phyloP scores from a whole-genome alignment of 2,888 invertebrate genomes.

The Orthosia cruda region DNA sequence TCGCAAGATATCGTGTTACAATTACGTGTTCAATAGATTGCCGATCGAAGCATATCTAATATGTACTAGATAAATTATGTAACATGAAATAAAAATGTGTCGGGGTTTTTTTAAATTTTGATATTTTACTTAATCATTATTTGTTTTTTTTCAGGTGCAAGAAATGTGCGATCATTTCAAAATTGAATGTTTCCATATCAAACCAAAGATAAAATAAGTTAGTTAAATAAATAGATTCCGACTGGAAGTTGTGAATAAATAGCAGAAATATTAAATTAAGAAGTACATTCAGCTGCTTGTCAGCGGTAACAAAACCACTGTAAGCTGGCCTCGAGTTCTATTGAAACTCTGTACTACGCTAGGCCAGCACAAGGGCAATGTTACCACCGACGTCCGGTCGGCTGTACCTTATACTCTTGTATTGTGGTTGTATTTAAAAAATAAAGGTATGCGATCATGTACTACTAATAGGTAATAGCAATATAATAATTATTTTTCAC shows the following conservation, averaged over 20 bases:
- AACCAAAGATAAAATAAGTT: slow-evolving; percentile 86
- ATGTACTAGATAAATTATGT: too few species aligned
- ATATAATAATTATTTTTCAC: slow-evolving; percentile 22
- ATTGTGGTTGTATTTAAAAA: slow-evolving; percentile 52
- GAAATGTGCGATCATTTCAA: slow-evolving; percentile 99
- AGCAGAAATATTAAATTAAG: slow-evolving; percentile 26
- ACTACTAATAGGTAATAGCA: slow-evolving; percentile 4
- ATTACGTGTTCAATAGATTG: too few species aligned
- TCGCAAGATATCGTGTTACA: too few species aligned
- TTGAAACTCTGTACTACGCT: background rate
- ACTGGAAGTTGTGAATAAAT: slow-evolving; percentile 55
- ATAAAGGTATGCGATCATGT: slow-evolving; percentile 57
- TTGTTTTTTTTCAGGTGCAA: slow-evolving; percentile 93
- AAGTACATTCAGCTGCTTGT: slow-evolving; percentile 14
- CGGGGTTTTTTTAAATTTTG: too few species aligned
- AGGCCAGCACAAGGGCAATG: background rate
- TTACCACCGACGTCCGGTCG: background rate
- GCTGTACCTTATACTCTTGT: slow-evolving; percentile 48
- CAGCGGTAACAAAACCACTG: background rate
- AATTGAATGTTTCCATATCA: slow-evolving; percentile 95
- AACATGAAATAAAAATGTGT: too few species aligned
- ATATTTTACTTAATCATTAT: background rate
- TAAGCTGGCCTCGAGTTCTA: background rate
- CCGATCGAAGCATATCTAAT: too few species aligned
- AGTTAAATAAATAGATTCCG: slow-evolving; percentile 54